Percentiles rank a stretch among this genome's conserved stretches.
These are phyloP conservation scores for Myoxocephalus aenaeus DNA, from an alignment of 2,797 vertebrate genomes.

Conservation along the genomic window DNA sequence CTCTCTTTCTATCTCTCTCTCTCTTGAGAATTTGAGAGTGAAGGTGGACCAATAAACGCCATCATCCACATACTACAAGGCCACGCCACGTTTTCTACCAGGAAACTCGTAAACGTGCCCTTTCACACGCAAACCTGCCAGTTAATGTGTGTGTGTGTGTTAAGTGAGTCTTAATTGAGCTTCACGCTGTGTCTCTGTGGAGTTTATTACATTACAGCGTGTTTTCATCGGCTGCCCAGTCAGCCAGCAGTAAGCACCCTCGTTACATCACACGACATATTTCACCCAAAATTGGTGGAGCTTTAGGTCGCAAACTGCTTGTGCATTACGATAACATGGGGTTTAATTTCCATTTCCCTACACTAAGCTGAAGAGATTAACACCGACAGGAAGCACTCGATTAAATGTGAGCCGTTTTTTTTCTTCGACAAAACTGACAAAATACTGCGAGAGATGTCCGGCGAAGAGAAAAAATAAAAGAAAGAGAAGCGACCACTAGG, in stretches of 20 bases:
- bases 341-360: conserved; percentile 25
- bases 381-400: conserved; percentile 37
- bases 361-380: conserved; percentile 45
- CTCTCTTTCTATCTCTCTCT: conserved; percentile 27
- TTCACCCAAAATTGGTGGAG: conserved; percentile 26
- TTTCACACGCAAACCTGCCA: not conserved
- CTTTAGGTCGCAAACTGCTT: conserved; percentile 32
- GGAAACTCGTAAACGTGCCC: not conserved
- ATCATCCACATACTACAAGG: not conserved
- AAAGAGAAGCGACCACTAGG: too few relatives aligned
- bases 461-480: not conserved
- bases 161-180: conserved; percentile 29
- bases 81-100: not conserved
- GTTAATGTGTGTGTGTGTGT: not conserved
- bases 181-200: conserved; percentile 20
- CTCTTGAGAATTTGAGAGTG: conserved; percentile 1
- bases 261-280: conserved; percentile 22
- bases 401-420: conserved; percentile 34
- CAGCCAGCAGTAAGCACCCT: conserved; percentile 7
- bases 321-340: conserved; percentile 19
- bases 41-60: not conserved
- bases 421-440: conserved; percentile 12
- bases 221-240: conserved; percentile 10
- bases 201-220: not conserved
- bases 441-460: conserved; percentile 28